Evolutionary conservation across 2,888 invertebrate genomes (phyloP).

Genomic region (Sinelater perroti): DNA sequence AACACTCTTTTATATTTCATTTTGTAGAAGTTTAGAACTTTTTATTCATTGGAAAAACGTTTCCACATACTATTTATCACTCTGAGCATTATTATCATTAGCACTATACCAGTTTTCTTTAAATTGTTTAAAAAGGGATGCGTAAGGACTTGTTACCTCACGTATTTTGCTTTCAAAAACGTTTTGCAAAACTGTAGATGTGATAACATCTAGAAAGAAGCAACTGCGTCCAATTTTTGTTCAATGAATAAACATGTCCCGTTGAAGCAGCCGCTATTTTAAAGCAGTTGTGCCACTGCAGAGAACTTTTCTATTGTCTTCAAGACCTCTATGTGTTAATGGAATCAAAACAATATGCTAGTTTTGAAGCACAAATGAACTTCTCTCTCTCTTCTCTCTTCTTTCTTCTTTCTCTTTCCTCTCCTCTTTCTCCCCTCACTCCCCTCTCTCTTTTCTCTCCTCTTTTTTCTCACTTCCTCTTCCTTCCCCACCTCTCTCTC

Average conservation of each 20-base stretch:
- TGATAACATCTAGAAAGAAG: background rate
- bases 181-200: background rate
- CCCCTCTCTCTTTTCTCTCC: too few species aligned
- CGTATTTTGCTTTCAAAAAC: background rate
- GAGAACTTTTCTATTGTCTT: constrained; percentile 40
- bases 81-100: background rate
- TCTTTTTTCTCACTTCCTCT: too few species aligned
- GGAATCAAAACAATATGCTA: constrained; percentile 6
- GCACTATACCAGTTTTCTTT: background rate
- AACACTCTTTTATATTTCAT: too few species aligned
- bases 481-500: too few species aligned
- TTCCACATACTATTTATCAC: background rate
- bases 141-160: background rate
- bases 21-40: too few species aligned
- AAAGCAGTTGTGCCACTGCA: constrained; percentile 45
- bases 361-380: background rate
- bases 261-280: constrained; percentile 33
- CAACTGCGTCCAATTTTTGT: background rate
- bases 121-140: background rate
- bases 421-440: too few species aligned
- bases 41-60: too few species aligned
- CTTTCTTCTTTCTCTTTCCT: too few species aligned
- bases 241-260: background rate
- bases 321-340: constrained; percentile 20
- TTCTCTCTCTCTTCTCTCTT: background rate